phyloP scores from a whole-genome alignment of 2,888 invertebrate species.

The Torymus texanus region DNA sequence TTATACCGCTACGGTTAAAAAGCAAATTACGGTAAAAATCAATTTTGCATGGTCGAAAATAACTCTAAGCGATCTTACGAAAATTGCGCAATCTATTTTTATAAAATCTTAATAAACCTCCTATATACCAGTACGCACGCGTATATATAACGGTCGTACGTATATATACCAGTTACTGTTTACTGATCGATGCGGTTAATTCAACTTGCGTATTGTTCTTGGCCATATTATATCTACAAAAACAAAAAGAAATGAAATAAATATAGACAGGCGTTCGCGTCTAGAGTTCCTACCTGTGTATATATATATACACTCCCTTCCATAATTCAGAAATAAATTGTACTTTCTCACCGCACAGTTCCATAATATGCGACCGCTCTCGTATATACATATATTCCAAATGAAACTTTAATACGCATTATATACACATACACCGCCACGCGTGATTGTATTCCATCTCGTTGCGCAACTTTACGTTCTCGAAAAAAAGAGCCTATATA shows the following conservation, averaged over 20 bases:
- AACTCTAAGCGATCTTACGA: too few species aligned
- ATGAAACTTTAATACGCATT: constrained; percentile 32
- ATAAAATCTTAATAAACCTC: too few species aligned
- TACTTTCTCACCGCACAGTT: constrained; percentile 11
- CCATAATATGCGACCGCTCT: not conserved
- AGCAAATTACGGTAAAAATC: too few species aligned
- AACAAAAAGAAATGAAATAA: constrained; percentile 25
- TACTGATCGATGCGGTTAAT: constrained; percentile 12
- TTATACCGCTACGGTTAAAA: too few species aligned
- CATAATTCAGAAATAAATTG: constrained; percentile 29
- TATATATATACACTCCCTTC: not conserved
- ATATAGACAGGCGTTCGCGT: constrained; percentile 4
- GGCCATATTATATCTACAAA: not conserved
- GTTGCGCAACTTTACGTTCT: not conserved
- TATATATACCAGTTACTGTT: not conserved
- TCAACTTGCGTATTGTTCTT: constrained; percentile 31
- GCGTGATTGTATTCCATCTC: constrained; percentile 16
- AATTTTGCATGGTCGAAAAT: too few species aligned
- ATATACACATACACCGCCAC: not conserved
- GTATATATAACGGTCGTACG: constrained; percentile 17
- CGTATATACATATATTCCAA: not conserved
- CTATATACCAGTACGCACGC: not conserved
- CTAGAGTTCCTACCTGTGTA: too few species aligned
- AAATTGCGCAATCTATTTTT: too few species aligned
- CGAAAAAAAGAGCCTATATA: too few species aligned